Evolutionary conservation across 2,888 invertebrate species (phyloP), one percentile per base, ranked within the genome.

Genomic region (Flexamia atlantica): DNA sequence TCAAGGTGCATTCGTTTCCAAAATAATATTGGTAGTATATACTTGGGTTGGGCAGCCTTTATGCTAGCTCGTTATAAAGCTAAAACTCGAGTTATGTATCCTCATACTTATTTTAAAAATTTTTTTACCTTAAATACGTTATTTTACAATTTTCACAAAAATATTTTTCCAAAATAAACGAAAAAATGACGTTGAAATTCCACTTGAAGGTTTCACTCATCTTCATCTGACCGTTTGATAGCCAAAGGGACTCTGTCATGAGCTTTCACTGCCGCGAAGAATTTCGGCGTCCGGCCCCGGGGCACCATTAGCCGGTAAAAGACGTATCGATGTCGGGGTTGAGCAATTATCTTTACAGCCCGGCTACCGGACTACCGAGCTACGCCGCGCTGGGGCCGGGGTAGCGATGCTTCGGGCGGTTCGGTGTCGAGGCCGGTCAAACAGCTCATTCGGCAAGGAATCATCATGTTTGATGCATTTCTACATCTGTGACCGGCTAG

Each of bases 281-380:
- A 64, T 64, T 28, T 28, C 64, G 28, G 12, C 30, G 5, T 1
- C 4, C 7, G 20, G 20, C 9, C n/a, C 57, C 57, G 4, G 64
- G 17, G 28, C 9, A 17, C 28, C 64, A 64, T 64, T 64, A 64
- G 30, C 28, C 64, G 14, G 32, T 40, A 68, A 68, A 28, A 36
- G 70, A 70, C 70, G 40, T 70, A 70, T 70, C 70, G 70, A 17
- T 32, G 68, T 30, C n/a, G 70, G 36, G 5, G 10, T 70, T 70
- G 40, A 20, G 20, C 23, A 70, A 70, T 70, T 70, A 36, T 70
- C 70, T 70, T 70, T 70, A 40, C 14, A 36, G 32, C 70, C 70
- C 20, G 20, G 36, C 17, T 70, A 70, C n/a, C 28, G 20, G 9
- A 1, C 70, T 40, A 23, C 70, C 23, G 70, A 40, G 40, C 40